Base-by-base conservation (phyloP, 2,888 invertebrate genomes). In the Synergus japonicus region DNA sequence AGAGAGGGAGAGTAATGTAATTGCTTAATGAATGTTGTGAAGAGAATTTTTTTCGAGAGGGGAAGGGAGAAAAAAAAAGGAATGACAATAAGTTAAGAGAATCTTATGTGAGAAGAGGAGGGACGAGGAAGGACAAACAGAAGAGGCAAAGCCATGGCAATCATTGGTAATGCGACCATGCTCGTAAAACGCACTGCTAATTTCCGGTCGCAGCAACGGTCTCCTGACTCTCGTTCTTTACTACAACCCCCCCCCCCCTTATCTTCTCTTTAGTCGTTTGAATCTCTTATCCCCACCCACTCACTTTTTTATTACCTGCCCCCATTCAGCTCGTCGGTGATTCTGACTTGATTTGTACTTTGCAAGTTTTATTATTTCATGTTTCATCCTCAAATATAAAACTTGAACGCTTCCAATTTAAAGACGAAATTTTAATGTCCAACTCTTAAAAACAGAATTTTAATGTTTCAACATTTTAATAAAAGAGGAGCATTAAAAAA, bases 121-220 rank as follows among this genome's bases (percentile, higher is more conserved):
- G 63, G 78, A 66, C 41, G 73, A 76, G 67, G 77, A 80, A 80
- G 80, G 76, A 78, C 54, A 58, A 43, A 46, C 46, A 77, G 18
- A 9, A 54, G 49, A 49, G 65, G 78, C 76, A 76, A 81, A 83
- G 82, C 83, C 82, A 83, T 83, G 82, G 84, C 84, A 87, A 86
- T 86, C 85, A 85, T 82, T 73, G 84, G 83, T 83, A 83, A 84
- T 85, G 85, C 83, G 85, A 85, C 83, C 81, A 78, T 73, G 83
- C 84, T 85, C 86, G 85, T 86, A 85, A 86, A 86, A 82, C 79
- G 83, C 84, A 84, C 84, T 85, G 85, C 85, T 84, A 85, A 86
- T 86, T 86, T 86, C 86, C 86, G 85, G 83, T 83, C 83, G 80
- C 78, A 73, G 78, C 81, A 78, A 78, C 77, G 79, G 79, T 82